Base-by-base conservation (phyloP, 2,113 vertebrate genomes). In the Piprites chloris region DNA sequence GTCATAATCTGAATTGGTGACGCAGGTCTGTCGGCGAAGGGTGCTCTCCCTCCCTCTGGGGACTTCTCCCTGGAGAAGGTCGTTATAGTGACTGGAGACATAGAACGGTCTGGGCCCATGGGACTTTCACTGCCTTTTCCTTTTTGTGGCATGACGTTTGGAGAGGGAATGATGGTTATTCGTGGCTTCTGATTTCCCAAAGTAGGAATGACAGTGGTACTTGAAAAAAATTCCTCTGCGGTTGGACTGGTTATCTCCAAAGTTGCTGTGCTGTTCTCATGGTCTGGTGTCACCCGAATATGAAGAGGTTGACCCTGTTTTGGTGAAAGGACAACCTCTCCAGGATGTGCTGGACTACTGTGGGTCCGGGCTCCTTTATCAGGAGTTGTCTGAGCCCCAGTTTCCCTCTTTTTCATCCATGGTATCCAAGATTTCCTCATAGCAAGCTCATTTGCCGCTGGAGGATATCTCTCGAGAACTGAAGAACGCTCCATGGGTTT, bases 171-270 rank as follows among this genome's bases (percentile, higher is more conserved):
- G 30, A 99, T 99, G 53, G 99, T 99, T 94, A 99, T 99, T 55
- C 98, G 98, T 53, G 99, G 99, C 63, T 98, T 99, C 94, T 99
- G 99, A 49, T 98, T 98, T 44, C 99, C 99, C 35, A 99, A 97
- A 27, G 99, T 99, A 8, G 99, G 99, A 97, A 99, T 99, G 94
- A 99, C 98, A 19, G 99, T 99, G 79, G 99, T 98, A 86, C 98
- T 99, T 53, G 99, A 99, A 96, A 99, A 99, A 95, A 99, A 99
- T 46, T 99, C 99, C 58, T 99, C 98, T 1, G 98, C 98, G 2
- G 98, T 97, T 16, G 99, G 99, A 69, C 99, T 99, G 21, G 98
- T 99, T 97, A 99, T 99, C 97, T 99, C 99, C 97, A 99, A 78
- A 52, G 99, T 99, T 33, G 99, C 99, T 1, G 98, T 99, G 96